Evolutionary conservation across 2,888 invertebrate genomes (phyloP), one percentile per base, ranked within the genome.

Genomic region (Coleophora deauratella): DNA sequence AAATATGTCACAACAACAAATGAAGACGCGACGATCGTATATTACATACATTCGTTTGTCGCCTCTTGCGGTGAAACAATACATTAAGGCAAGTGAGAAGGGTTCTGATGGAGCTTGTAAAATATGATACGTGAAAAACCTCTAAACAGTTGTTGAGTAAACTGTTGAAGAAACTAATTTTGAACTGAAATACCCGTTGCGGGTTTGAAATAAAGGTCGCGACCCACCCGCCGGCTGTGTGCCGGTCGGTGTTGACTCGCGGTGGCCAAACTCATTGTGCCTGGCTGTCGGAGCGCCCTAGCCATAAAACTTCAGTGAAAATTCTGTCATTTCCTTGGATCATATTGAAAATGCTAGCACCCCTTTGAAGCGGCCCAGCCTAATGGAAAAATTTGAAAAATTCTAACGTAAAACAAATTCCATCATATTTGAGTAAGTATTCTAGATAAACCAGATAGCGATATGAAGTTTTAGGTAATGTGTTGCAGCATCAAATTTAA

Each of bases 201-300:
- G 50, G 54, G 54, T 55, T 66, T 60, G 65, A 68, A 65, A 71
- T 73, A 70, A 73, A 78, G 79, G 80, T 67, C 76, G 71, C 67
- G 80, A 75, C 82, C 84, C 63, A 63, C 64, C 76, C 74, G 59
- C 56, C 47, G 73, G 82, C 75, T 77, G 66, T 81, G 79, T 78
- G 72, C 75, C 62, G 62, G 66, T 66, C 61, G 58, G 61, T 73
- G 75, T 75, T 70, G 72, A 70, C 72, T 69, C 55, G 59, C 66
- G 55, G 67, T 66, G 68, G 61, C 75, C 73, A 69, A 76, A 71
- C 74, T 73, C 74, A 80, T 79, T 81, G 78, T 78, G 70, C 62
- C 63, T 70, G 69, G 72, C 72, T 72, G 72, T 66, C 69, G 72
- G 63, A 72, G 57, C 66, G 54, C 58, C 60, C 59, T 69, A 57